Evolutionary conservation across 2,797 vertebrate genomes (phyloP).

Genomic region (Enteromius anoplus): DNA sequence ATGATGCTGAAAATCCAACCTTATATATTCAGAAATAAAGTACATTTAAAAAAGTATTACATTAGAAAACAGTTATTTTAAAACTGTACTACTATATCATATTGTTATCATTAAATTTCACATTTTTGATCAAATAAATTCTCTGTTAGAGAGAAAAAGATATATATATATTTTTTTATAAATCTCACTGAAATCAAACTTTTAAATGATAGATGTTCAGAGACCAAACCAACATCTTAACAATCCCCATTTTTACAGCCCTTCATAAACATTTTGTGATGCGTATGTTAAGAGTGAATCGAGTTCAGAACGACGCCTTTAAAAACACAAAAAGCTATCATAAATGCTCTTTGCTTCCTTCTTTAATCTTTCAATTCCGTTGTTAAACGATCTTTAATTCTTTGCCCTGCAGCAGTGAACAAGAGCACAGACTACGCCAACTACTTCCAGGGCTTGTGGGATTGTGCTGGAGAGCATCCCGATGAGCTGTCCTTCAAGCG

Average conservation of each 20-base stretch:
- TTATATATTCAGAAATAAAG: neutral
- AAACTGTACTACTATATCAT: neutral
- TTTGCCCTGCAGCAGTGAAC: constrained; percentile 67
- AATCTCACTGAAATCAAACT: neutral
- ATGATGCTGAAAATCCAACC: neutral
- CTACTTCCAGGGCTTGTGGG: constrained; percentile 94
- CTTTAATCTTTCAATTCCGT: neutral
- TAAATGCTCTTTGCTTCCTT: neutral
- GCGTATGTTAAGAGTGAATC: neutral
- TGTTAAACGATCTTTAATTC: constrained; percentile 28
- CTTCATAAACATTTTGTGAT: neutral
- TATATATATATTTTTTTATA: no score
- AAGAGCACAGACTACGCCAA: constrained; percentile 88
- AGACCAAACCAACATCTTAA: neutral
- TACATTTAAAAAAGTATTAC: neutral
- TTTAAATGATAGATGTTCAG: neutral
- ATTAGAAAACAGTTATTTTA: neutral
- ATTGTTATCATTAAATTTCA: neutral
- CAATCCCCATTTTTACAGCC: neutral
- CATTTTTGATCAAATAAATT: neutral
- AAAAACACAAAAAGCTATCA: neutral
- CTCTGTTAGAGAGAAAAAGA: neutral
- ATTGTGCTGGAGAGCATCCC: constrained; percentile 84
- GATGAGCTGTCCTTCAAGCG: constrained; percentile 96
- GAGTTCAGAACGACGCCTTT: neutral